A percentile compares a stretch with the other conserved stretches of the same genome.
Conservation (phyloP, 2,888 invertebrate species). For the Diplolepis rosae region DNA sequence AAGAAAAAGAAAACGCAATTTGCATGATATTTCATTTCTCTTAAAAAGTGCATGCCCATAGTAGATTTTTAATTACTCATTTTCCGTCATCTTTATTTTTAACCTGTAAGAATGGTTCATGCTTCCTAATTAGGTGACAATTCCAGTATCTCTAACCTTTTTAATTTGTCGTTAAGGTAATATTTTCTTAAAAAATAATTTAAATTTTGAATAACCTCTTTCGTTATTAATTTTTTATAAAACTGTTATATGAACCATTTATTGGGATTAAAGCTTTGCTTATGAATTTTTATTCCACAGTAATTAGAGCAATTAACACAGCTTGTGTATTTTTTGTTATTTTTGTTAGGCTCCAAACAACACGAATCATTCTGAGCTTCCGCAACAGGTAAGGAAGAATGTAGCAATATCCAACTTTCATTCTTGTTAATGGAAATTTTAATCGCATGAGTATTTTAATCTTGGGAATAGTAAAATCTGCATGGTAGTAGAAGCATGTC, state of each 20-base stretch:
- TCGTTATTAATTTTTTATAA: too few relatives aligned
- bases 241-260: too few relatives aligned
- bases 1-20: too few relatives aligned
- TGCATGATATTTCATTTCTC: neutral
- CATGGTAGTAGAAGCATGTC: neutral
- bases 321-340: slow-evolving; percentile 63
- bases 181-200: too few relatives aligned
- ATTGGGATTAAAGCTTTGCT: slow-evolving; percentile 71
- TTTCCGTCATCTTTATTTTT: too few relatives aligned
- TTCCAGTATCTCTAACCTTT: too few relatives aligned
- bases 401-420: neutral
- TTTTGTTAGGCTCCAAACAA: slow-evolving; percentile 62
- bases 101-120: too few relatives aligned
- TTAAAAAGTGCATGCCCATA: neutral
- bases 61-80: too few relatives aligned
- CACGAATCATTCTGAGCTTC: slow-evolving; percentile 55
- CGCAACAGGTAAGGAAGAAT: slow-evolving; percentile 60
- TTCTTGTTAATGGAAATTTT: neutral
- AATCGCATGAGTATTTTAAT: neutral
- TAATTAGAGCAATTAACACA: slow-evolving; percentile 59
- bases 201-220: too few relatives aligned
- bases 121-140: too few relatives aligned
- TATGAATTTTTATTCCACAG: slow-evolving; percentile 80
- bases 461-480: neutral
- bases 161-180: too few relatives aligned